Evolutionary conservation across 2,113 vertebrate genomes (phyloP), one percentile per base, ranked within the genome.

Genomic region (Gallinago undulata): DNA sequence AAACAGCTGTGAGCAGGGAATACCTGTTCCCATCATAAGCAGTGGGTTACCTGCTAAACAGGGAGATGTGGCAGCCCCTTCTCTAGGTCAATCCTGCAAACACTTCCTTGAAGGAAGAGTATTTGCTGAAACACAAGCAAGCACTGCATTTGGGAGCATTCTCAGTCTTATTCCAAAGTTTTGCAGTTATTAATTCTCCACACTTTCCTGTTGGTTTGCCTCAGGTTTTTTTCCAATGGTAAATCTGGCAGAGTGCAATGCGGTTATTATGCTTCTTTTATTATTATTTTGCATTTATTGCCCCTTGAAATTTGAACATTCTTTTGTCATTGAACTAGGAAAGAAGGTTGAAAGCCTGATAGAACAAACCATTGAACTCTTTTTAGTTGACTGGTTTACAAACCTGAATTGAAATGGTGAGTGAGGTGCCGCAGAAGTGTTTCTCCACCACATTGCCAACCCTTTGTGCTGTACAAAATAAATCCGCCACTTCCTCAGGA

Each of bases 341-440:
- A 74, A 62, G 37, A 51, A 64, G 45, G 55, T 13, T 45, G 39
- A 37, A 82, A 81, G 10, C 53, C 84, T 81, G 79, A 57, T 86
- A 90, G 94, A 93, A 85, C 41, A 85, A 96, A 86, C 14, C n/a
- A 30, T 83, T 51, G 74, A 91, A 70, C 13, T 15, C 19, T 27
- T 69, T 27, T 62, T 10, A 79, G 43, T 3, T 37, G 66, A 39
- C 62, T 35, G 37, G 13, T 47, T 84, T 33, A 97, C 98, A 89
- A 90, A 98, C 99, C 98, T 99, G 99, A 57, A 99, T 95, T 33
- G 98, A 97, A 55, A 99, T 98, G 76, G 99, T 99, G 89, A 99
- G 97, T 0, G 99, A 99, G 7, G 98, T 98, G 41, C 98, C 98
- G 4, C 97, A 93, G 97, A 99, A 99, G 95, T 99, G 98, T 59